Base-by-base conservation (phyloP, 2,113 vertebrate species). In the Perca flavescens region DNA sequence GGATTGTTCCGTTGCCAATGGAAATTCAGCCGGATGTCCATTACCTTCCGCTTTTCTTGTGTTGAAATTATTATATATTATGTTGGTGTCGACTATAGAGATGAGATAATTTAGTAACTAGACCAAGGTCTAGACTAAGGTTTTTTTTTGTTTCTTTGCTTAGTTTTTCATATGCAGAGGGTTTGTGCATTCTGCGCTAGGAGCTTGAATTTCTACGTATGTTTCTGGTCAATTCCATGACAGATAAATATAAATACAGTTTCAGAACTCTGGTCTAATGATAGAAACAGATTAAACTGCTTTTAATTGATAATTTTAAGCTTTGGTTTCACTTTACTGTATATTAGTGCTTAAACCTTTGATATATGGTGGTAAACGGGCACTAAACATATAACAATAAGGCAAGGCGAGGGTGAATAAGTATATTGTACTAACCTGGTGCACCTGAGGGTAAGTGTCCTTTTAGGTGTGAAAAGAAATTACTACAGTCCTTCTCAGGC, bases 381-480 rank as follows among this genome's bases (percentile, higher is more conserved):
- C 7, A 31, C 5, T 5, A n/a, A 0, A 16, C 31, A 11, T 65
- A 2, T 63, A 15, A 53, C 12, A 80, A 34, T 14, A 63, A 58
- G 28, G 61, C 22, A 63, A 58, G 28, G 61, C 22, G 31, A 46
- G n/a, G 36, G 54, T 50, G 2, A 0, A 79, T 11, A 1, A 7
- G 66, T 2, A 3, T 21, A 40, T 69, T 43, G 47, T 50, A 73
- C 90, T 71, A 14, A 93, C 91, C 86, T 88, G 73, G 2, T 80
- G 3, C 10, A 63, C 43, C 31, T 9, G 58, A 12, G 31, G 0
- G 0, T 7, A 9, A 16, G 12, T 0, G 0, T 12, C 0, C 36
- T 7, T 6, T 0, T 10, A 1, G 7, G 8, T 0, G 0, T 7
- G 0, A 0, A 34, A 86, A 74, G 0, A 0, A 0, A 1, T 79